Conservation (phyloP, 2,888 invertebrate species). For the Cerastis rubricosa region DNA sequence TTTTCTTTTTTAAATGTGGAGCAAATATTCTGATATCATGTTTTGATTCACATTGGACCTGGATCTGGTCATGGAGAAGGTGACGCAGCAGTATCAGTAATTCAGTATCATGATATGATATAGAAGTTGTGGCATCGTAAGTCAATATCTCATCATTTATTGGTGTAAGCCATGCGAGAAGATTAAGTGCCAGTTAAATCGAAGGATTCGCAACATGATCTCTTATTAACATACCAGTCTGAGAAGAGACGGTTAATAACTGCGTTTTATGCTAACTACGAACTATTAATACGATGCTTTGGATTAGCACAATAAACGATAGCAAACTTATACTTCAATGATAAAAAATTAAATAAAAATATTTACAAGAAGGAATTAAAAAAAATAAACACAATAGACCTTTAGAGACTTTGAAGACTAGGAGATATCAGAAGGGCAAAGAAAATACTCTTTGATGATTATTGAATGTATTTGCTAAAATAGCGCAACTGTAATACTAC, state of each 20-base stretch:
- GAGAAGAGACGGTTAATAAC: background rate
- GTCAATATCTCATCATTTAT: slow-evolving; percentile 2
- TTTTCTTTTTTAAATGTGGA: slow-evolving; percentile 8
- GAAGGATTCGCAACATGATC: slow-evolving; percentile 1
- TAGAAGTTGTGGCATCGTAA: background rate
- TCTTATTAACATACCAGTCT: background rate
- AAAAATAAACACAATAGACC: no score
- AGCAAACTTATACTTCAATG: background rate
- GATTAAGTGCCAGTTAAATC: slow-evolving; percentile 5
- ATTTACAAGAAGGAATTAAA: no score
- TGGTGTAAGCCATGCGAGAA: slow-evolving; percentile 12
- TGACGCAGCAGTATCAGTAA: no score
- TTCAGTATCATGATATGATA: no score
- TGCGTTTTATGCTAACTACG: background rate
- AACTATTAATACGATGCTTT: background rate
- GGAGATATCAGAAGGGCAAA: no score
- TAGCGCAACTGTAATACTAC: no score
- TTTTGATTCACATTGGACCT: background rate
- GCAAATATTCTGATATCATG: background rate
- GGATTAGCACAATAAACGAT: background rate
- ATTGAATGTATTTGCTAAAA: no score
- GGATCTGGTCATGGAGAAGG: no score
- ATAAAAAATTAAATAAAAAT: background rate
- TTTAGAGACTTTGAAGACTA: no score
- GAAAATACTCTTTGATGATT: no score